Evolutionary conservation across 2,888 invertebrate genomes (phyloP).

Genomic region (Hyalella azteca): DNA sequence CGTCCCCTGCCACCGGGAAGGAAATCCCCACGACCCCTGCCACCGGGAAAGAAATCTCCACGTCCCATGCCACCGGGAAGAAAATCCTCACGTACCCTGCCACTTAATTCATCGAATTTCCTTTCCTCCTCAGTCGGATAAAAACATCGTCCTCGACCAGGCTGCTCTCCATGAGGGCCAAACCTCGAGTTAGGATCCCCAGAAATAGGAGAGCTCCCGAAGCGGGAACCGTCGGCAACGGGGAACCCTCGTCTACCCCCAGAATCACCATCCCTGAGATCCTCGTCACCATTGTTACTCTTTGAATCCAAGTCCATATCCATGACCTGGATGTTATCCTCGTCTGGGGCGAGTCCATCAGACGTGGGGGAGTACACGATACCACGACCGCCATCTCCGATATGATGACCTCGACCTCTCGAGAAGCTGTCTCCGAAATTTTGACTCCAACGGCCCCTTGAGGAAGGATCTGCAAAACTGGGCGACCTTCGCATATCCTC

Average conservation of each 20-base stretch:
- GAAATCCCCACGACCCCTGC: neutral
- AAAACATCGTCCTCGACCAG: too few relatives aligned
- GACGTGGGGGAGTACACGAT: neutral
- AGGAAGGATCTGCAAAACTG: too few relatives aligned
- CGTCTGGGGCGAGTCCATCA: neutral
- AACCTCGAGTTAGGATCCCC: too few relatives aligned
- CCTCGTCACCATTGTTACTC: constrained; percentile 19
- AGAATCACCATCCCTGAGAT: neutral
- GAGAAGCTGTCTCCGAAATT: neutral
- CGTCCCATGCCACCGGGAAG: neutral
- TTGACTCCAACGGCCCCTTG: neutral
- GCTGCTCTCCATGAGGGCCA: too few relatives aligned
- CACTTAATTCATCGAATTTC: too few relatives aligned
- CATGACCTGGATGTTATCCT: constrained; percentile 26
- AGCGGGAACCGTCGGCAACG: too few relatives aligned
- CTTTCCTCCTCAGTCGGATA: too few relatives aligned
- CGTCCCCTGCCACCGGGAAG: neutral
- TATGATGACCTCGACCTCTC: neutral
- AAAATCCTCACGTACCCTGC: neutral
- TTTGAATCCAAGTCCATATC: constrained; percentile 16
- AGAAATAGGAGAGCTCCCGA: too few relatives aligned
- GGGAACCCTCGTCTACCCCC: neutral
- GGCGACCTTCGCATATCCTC: too few relatives aligned
- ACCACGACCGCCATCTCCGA: neutral
- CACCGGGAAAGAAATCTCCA: neutral